Conservation (phyloP, 35 echinoderm and acorn worm genomes). For the Chiridota heheva region DNA sequence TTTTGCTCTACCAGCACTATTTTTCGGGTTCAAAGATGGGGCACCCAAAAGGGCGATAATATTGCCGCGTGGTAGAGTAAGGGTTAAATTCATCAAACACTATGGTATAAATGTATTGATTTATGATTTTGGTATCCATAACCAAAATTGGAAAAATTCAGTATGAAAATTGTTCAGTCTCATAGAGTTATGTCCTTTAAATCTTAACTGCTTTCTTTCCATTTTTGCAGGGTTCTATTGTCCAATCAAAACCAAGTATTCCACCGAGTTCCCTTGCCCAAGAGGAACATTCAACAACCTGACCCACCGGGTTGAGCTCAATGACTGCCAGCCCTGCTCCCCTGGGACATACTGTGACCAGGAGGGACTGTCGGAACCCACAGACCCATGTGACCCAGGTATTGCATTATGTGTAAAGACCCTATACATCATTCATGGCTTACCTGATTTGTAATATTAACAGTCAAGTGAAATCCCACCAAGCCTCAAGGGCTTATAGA, state of each 20-base stretch:
- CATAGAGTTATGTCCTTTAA: neutral
- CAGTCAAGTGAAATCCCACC: too few relatives aligned
- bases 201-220: neutral
- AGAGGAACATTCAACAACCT: conserved; percentile 93
- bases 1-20: too few relatives aligned
- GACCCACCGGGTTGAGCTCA: conserved; percentile 66
- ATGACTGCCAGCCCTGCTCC: conserved; percentile 70
- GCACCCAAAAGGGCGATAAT: too few relatives aligned
- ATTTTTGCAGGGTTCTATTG: conserved; percentile 40
- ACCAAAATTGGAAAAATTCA: neutral
- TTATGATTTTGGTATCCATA: neutral
- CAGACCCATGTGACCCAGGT: conserved; percentile 68
- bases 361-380: conserved; percentile 78
- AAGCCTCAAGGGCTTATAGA: too few relatives aligned
- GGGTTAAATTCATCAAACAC: too few relatives aligned
- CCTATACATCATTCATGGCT: too few relatives aligned
- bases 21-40: too few relatives aligned
- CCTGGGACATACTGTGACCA: conserved; percentile 77
- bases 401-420: too few relatives aligned
- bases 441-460: too few relatives aligned
- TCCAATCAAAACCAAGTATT: conserved; percentile 44
- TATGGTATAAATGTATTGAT: neutral
- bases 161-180: neutral
- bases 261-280: conserved; percentile 78
- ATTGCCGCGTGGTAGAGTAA: too few relatives aligned